A percentile compares a stretch with the other conserved stretches of the same genome.
Evolutionary conservation across 1,140 invertebrate genomes (phyloP).

Genomic region (Catajapyx aquilonaris): DNA sequence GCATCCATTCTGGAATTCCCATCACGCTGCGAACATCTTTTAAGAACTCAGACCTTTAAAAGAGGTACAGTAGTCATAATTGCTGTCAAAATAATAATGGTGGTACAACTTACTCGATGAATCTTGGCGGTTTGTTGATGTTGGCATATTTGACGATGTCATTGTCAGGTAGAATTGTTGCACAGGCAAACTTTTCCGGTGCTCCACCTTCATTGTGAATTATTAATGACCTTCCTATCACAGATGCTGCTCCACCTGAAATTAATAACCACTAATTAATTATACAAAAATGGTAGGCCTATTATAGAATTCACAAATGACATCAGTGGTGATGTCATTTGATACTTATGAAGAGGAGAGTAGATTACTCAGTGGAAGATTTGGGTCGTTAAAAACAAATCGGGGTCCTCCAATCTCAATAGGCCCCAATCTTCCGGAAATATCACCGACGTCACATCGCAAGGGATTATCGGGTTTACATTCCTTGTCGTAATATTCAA

Average conservation of each 20-base stretch:
- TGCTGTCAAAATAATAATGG: not conserved
- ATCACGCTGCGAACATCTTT: slow-evolving; percentile 57
- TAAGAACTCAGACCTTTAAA: too few species aligned
- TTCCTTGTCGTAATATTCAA: slow-evolving; percentile 64
- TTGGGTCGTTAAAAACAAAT: slow-evolving; percentile 60
- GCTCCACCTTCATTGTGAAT: slow-evolving; percentile 54
- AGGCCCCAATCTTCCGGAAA: slow-evolving; percentile 60
- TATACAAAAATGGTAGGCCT: not conserved
- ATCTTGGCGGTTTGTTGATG: slow-evolving; percentile 62
- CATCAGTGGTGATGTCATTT: not conserved
- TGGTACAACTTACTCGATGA: slow-evolving; percentile 60
- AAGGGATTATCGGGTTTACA: slow-evolving; percentile 69
- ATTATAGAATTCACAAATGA: not conserved
- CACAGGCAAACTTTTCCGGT: slow-evolving; percentile 56
- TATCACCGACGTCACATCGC: slow-evolving; percentile 80
- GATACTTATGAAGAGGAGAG: not conserved
- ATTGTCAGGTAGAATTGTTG: slow-evolving; percentile 75
- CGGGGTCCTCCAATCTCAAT: slow-evolving; percentile 60
- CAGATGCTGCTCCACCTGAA: slow-evolving; percentile 40
- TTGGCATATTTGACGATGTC: slow-evolving; percentile 80
- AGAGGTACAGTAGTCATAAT: too few species aligned
- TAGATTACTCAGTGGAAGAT: slow-evolving; percentile 49
- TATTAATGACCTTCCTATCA: slow-evolving; percentile 66
- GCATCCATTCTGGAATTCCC: slow-evolving; percentile 73
- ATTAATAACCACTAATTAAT: too few species aligned